phyloP scores from a whole-genome alignment of 2,797 vertebrate species.

The Megaceryle alcyon region DNA sequence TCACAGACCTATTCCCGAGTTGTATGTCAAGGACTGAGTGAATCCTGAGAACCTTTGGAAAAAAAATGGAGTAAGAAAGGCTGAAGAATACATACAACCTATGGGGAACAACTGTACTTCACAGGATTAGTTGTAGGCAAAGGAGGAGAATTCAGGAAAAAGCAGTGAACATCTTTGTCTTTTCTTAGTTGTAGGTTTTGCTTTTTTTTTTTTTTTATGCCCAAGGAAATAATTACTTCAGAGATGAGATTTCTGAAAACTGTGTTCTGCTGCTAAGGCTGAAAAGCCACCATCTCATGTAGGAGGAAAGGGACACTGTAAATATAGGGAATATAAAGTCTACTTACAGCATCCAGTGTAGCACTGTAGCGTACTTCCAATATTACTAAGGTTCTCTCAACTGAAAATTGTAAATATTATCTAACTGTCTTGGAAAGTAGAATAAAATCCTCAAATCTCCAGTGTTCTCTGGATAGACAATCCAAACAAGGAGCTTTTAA shows the following conservation, averaged over 20 bases:
- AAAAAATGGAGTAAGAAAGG: not conserved
- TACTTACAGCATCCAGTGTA: not conserved
- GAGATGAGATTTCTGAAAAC: not conserved
- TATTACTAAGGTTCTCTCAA: not conserved
- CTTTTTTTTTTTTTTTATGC: not conserved
- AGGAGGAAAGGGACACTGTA: not conserved
- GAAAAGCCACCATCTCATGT: not conserved
- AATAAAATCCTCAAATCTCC: not conserved
- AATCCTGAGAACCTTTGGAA: not conserved
- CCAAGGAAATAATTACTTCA: not conserved
- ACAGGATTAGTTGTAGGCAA: not conserved
- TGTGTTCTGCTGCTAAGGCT: not conserved
- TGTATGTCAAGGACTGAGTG: not conserved
- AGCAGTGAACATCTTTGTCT: not conserved
- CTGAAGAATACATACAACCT: not conserved
- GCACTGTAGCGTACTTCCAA: not conserved
- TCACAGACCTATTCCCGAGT: not conserved
- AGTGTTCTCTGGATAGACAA: not conserved
- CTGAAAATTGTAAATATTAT: not conserved
- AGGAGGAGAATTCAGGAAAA: not conserved
- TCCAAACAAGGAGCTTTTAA: not conserved
- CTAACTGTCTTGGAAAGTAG: not conserved
- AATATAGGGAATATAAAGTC: not conserved
- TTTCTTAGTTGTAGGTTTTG: not conserved
- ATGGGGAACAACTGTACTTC: not conserved